Percentiles rank a stretch among this genome's conserved stretches.
Evolutionary conservation across 1,140 invertebrate genomes (phyloP).

Genomic region (Eulimnadia texana): DNA sequence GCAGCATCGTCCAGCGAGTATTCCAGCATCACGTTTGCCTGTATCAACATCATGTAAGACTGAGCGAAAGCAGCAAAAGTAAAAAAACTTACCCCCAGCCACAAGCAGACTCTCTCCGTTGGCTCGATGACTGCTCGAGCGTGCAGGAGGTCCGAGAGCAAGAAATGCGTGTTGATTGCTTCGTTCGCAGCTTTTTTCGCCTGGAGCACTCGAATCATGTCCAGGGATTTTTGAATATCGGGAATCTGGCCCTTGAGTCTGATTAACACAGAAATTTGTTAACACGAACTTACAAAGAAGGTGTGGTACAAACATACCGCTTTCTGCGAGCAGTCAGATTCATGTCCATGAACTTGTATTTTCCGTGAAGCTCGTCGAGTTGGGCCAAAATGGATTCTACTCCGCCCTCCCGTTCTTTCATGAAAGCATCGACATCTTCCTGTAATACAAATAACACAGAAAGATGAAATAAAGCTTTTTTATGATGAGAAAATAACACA

Average conservation of each 20-base stretch:
- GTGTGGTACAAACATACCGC: constrained; percentile 31
- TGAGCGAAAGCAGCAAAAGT: too few species aligned
- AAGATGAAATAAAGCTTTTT: not conserved
- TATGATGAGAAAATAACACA: too few species aligned
- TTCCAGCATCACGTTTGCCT: constrained; percentile 96
- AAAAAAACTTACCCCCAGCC: constrained; percentile 59
- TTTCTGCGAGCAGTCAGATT: constrained; percentile 69
- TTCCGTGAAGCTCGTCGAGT: constrained; percentile 80
- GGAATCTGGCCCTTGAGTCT: constrained; percentile 75
- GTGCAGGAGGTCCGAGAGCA: constrained; percentile 90
- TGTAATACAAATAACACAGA: constrained; percentile 32
- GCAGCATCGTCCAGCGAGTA: constrained; percentile 87
- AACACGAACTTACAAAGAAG: not conserved
- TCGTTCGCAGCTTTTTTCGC: constrained; percentile 49
- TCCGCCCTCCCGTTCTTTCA: constrained; percentile 60
- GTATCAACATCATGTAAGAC: too few species aligned
- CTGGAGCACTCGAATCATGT: constrained; percentile 81
- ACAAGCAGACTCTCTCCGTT: constrained; percentile 88
- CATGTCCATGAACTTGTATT: constrained; percentile 95
- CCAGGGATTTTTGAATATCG: constrained; percentile 76
- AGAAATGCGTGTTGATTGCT: constrained; percentile 74
- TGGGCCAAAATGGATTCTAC: constrained; percentile 67
- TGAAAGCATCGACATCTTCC: constrained; percentile 92
- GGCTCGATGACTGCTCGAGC: constrained; percentile 73
- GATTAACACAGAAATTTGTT: constrained; percentile 13